These are phyloP conservation scores for Andrena camellia DNA, from an alignment of 2,888 invertebrate species.

Conservation along the genomic window DNA sequence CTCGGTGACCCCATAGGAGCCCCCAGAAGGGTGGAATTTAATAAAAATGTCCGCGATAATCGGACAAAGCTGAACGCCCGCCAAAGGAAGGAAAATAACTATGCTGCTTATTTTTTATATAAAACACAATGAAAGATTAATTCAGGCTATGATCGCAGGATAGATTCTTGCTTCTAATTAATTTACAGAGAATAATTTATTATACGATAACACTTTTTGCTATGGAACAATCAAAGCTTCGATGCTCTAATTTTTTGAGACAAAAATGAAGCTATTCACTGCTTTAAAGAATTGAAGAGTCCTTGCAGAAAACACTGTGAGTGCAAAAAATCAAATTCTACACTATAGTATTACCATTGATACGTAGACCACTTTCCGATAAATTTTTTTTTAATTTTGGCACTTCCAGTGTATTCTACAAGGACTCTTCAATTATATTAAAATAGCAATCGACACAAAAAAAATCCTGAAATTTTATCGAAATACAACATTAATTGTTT, in stretches of 20 bases:
- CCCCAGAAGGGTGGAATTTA: conserved; percentile 55
- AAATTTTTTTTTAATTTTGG: too few species aligned
- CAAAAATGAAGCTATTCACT: not conserved
- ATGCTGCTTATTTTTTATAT: not conserved
- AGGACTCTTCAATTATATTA: too few species aligned
- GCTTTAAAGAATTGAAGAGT: too few species aligned
- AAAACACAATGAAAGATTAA: not conserved
- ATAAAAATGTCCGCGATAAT: conserved; percentile 57
- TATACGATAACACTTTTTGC: not conserved
- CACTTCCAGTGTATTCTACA: too few species aligned
- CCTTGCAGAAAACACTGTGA: too few species aligned
- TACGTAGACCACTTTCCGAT: too few species aligned
- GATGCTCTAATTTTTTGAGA: too few species aligned
- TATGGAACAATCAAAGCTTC: not conserved
- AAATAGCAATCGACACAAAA: too few species aligned
- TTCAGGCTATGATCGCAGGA: not conserved
- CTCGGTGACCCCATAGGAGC: conserved; percentile 42
- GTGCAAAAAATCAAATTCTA: too few species aligned
- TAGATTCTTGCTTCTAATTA: not conserved
- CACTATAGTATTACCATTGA: too few species aligned
- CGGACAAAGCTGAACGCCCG: not conserved
- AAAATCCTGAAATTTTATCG: not conserved
- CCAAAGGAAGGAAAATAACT: not conserved
- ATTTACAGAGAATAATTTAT: not conserved
- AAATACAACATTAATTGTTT: not conserved